Base-by-base conservation (phyloP, 2,888 invertebrate genomes). In the Conchocele bisecta region DNA sequence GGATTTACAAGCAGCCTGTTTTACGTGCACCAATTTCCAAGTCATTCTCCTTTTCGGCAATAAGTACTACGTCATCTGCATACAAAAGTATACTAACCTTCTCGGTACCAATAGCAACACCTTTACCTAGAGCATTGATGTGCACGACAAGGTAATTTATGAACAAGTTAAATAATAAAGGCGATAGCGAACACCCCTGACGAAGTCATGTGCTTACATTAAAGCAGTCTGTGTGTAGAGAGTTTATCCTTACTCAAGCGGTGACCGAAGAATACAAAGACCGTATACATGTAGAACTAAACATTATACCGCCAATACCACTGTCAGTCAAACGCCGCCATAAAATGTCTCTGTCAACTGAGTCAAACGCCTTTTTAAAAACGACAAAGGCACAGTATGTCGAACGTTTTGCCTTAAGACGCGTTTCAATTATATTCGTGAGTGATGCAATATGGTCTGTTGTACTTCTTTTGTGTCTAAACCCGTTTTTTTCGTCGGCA, bases 351-450 rank as follows among this genome's bases (percentile, higher is more conserved):
- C 68, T 51, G 31, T 68, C 37, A 13, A 68, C 28, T 9, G 44
- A 4, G 26, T 68, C 68, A 28, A 42, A 68, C n/a, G 54, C 48
- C 20, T 61, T 60, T 29, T 57, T 57, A 31, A 60, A 61, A 33
- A 60, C 68, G 13, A 68, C 50, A 41, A 68, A 68, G 6, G 68
- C 68, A 20, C 39, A 28, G 35, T 61, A 68, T 2, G 68, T 68
- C 13, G 60, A 56, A 24, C 24, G 29, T 29, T 67, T 67, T 5
- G 24, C 1, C 24, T 29, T 28, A 37, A 56, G 50, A 3, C 68
- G 24, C 3, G 60, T 56, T 9, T 61, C 61, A 41, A 61, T 56
- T 26, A 56, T 46, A 41, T 24, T 56, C 3, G 57, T 50, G 17
- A 68, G 31, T 3, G 56, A 24, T 2, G 29, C 37, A 3, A 68